These are phyloP conservation scores for Prunella strophiata DNA, from an alignment of 2,797 vertebrate species.

Conservation along the genomic window DNA sequence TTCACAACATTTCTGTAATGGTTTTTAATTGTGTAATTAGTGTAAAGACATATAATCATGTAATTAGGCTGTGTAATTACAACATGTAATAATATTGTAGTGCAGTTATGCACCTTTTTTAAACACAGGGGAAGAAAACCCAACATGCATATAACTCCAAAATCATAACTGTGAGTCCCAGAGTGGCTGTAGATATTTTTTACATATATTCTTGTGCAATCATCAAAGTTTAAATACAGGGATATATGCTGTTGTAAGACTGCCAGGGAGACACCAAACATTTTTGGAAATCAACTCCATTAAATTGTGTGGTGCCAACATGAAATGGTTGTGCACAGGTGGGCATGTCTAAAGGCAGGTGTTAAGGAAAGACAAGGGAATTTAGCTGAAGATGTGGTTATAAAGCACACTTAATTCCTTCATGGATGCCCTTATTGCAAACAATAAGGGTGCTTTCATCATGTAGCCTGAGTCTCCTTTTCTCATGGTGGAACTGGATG, in stretches of 20 bases:
- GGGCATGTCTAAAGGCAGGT: not conserved
- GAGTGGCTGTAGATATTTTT: not conserved
- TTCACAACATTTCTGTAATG: slow-evolving; percentile 54
- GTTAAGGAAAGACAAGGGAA: not conserved
- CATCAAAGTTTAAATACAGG: not conserved
- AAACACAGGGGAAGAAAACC: not conserved
- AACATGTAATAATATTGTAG: slow-evolving; percentile 67
- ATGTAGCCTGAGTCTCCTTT: not conserved
- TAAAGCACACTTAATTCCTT: not conserved
- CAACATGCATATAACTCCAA: not conserved
- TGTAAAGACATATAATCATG: slow-evolving; percentile 66
- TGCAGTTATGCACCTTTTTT: slow-evolving; percentile 26
- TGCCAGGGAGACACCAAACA: not conserved
- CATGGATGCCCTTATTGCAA: not conserved
- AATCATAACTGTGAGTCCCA: not conserved
- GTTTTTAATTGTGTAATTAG: slow-evolving; percentile 70
- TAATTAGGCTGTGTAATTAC: slow-evolving; percentile 67
- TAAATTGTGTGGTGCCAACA: not conserved
- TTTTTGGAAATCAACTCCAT: not conserved
- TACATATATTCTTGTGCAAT: not conserved
- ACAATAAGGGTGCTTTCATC: not conserved
- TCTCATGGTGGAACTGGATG: not conserved
- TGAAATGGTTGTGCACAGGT: not conserved
- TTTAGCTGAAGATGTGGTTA: not conserved
- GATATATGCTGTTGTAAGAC: not conserved